These are phyloP conservation scores for Ophion obscuratus DNA, from an alignment of 2,888 invertebrate species.

Conservation along the genomic window DNA sequence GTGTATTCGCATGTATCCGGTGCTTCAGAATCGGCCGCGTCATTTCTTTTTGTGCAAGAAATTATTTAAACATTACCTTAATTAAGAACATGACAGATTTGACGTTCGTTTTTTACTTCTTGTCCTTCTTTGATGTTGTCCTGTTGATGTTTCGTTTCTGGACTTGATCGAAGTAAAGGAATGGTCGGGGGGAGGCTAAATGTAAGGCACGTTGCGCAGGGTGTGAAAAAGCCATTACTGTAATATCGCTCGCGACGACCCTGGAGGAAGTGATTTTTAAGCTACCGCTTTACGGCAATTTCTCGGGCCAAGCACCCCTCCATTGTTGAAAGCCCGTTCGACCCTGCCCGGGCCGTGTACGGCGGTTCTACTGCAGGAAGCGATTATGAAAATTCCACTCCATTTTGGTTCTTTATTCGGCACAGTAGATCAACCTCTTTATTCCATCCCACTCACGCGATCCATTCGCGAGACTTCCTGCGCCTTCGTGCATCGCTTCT, in stretches of 20 bases:
- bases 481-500: constrained; percentile 15
- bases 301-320: constrained; percentile 69
- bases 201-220: constrained; percentile 28
- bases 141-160: not conserved
- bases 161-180: constrained; percentile 8
- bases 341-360: constrained; percentile 24
- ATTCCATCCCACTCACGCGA: constrained; percentile 18
- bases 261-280: constrained; percentile 77
- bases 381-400: constrained; percentile 78
- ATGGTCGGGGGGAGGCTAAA: constrained; percentile 35
- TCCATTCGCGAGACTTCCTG: constrained; percentile 15
- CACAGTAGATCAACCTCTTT: constrained; percentile 44
- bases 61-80: not conserved
- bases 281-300: constrained; percentile 75
- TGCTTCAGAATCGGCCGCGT: constrained; percentile 11
- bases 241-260: constrained; percentile 70
- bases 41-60: not conserved
- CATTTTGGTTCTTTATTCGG: constrained; percentile 70
- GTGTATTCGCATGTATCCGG: not conserved
- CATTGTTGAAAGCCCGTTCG: constrained; percentile 58
- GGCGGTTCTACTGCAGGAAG: constrained; percentile 60
- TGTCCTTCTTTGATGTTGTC: not conserved
- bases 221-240: constrained; percentile 71
- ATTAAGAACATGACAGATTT: not conserved
- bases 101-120: not conserved